Evolutionary conservation across 92 coral and sea anemone genomes (phyloP), one percentile per base, ranked within the genome.

Genomic region (Pocillopora meandrina): DNA sequence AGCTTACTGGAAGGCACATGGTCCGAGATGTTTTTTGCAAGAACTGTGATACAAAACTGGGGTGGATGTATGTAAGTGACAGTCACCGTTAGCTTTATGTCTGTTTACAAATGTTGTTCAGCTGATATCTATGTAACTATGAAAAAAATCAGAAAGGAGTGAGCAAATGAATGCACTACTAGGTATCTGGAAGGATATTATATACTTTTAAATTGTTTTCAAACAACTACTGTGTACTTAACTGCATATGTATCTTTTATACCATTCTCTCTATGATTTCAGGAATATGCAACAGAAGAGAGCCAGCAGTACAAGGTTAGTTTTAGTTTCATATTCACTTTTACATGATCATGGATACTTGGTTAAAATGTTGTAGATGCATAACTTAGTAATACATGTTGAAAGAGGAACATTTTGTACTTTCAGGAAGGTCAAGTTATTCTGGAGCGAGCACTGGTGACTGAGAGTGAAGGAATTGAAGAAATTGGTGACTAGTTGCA

Each of bases 11-110:
- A 34, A 90, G 98, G 72, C 98, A 96, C 72, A 96, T 94, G 96
- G 98, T 96, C 64, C 86, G 98, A 77, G 98, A 96, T 91, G 98
- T 96, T 74, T 94, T 94, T 42, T 96, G 98, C 84, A 96, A 96
- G 61, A 96, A 96, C 87, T 96, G 98, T 78, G 98, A 94, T 67
- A 94, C 98, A 71, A 96, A 96, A 71, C 88, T 96, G 66, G 98
- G 98, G 17, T 96, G 98, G 98, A 96, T 96, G 98, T 96, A 96
- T 94, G 98, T 95, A 92, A 95, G 98, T 95, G 82, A 74, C 47
- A 17, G 18, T 21, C 66, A 31, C n/a, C 12, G 18, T 16, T 15
- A 33, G 33, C 3, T 34, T 13, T 70, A 59, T 59, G 62, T 59
- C 14, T 42, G 52, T 42, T 1, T 42, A 42, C 52, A 42, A 42